phyloP scores from a whole-genome alignment of 2,797 vertebrate genomes.

The Harpagifer antarcticus region DNA sequence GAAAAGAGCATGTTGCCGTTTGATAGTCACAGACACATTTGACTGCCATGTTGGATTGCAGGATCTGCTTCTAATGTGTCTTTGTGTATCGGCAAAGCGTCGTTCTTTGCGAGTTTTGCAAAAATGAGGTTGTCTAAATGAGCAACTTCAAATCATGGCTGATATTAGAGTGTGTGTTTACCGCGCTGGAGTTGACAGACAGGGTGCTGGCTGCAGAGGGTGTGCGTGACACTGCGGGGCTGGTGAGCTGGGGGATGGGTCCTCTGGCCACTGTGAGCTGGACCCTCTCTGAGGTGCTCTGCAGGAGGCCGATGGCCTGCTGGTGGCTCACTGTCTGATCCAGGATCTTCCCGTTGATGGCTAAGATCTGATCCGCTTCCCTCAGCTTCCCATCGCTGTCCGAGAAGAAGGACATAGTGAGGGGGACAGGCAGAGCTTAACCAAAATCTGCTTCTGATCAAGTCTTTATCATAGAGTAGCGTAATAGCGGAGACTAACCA shows the following conservation, averaged over 20 bases:
- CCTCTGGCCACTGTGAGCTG: conserved; percentile 92
- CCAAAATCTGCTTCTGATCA: background rate
- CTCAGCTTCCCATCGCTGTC: conserved; percentile 93
- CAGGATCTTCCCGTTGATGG: conserved; percentile 93
- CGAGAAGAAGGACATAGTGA: background rate
- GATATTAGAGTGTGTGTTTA: conserved; percentile 54
- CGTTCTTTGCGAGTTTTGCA: too few relatives aligned
- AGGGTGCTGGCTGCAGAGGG: conserved; percentile 95
- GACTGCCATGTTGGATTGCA: background rate
- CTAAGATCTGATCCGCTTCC: conserved; percentile 97
- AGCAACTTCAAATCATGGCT: background rate
- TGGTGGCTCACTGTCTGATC: conserved; percentile 96
- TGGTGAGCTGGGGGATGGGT: conserved; percentile 88
- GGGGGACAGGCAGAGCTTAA: background rate
- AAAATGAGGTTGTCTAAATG: background rate
- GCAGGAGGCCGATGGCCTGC: conserved; percentile 94
- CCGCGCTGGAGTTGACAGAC: conserved; percentile 93
- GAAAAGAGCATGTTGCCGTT: too few relatives aligned
- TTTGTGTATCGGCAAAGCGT: too few relatives aligned
- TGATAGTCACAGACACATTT: too few relatives aligned
- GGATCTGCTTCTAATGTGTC: background rate
- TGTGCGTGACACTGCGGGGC: conserved; percentile 92
- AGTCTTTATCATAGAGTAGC: background rate
- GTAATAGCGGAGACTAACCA: too few relatives aligned
- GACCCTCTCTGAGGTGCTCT: conserved; percentile 92